Base-by-base conservation (phyloP, 2,797 vertebrate species). In the Dicrostonyx torquatus region DNA sequence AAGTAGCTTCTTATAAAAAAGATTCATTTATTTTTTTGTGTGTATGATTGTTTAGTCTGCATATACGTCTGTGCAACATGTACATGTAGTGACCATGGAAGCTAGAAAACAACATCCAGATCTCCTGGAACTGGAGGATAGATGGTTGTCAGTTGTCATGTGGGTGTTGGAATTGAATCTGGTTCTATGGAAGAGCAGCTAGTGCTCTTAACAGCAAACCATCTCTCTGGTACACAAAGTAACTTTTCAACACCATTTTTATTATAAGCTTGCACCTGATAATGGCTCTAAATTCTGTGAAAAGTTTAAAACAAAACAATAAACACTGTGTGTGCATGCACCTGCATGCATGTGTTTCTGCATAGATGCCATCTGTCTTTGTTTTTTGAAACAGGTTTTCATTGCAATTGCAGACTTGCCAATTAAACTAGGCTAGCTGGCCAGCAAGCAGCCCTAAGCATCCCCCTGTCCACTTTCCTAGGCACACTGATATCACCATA, bases 281-380 rank as follows among this genome's bases (percentile, higher is more conserved):
- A 72, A 48, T 60, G 40, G 12, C 73, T 83, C 62, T 60, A 60
- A 31, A 11, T 80, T 94, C 60, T 78, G n/a, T 9, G 6, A 80
- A 85, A 62, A 80, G 6, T 80, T 80, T 55, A 92, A 85, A 85
- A 68, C 55, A 76, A 66, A 91, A 48, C 87, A 89, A 93, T 40
- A 34, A 24, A 12, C 17, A 4, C 17, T 45, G 55, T 43, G 37
- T 40, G 11, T 34, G 10, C 3, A 22, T 34, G 43, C 55, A 58
- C 18, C 5, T 55, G 6, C 53, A 55, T 13, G 20, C 60, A n/a
- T 8, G 82, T 24, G 31, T 84, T 22, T 48, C 29, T 66, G 60
- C 31, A n/a, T n/a, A 66, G 13, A 66, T 48, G 34, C 20, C 45
- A 68, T 9, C 12, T 34, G 14, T n/a, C 20, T 85, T 68, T 85